Conservation (phyloP, 2,113 vertebrate genomes). For the Phrynosoma blainvillii region DNA sequence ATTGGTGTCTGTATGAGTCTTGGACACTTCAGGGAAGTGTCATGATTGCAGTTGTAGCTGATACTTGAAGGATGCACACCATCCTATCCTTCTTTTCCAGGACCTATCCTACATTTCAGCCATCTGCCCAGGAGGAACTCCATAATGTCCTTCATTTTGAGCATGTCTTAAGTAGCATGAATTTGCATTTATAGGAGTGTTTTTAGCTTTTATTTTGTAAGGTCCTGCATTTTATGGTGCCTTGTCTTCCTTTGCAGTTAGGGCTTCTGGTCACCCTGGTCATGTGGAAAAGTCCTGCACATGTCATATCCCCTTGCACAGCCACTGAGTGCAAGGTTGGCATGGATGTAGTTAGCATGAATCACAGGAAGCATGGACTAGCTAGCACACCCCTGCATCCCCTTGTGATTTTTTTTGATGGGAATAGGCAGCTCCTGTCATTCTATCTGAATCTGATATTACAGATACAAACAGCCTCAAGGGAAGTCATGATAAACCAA, state of each 20-base stretch:
- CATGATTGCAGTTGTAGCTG: neutral
- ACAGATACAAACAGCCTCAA: neutral
- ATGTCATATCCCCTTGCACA: neutral
- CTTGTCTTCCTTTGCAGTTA: too few species aligned
- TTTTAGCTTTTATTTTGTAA: too few species aligned
- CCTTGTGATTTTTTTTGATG: neutral
- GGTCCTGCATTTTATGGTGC: too few species aligned
- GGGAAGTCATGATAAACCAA: too few species aligned
- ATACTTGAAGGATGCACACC: neutral
- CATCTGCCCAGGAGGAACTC: too few species aligned
- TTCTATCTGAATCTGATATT: neutral
- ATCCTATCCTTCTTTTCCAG: too few species aligned
- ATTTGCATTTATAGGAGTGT: too few species aligned
- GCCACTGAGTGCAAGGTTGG: neutral
- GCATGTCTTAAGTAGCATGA: too few species aligned
- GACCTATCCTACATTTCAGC: too few species aligned
- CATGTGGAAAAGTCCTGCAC: too few species aligned
- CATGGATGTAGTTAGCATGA: neutral
- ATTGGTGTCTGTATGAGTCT: neutral
- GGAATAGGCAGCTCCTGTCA: neutral
- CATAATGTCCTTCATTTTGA: too few species aligned
- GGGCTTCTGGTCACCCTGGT: too few species aligned
- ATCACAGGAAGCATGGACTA: neutral
- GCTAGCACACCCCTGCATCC: neutral
- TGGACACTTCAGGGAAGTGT: neutral